Evolutionary conservation across 2,113 vertebrate genomes (phyloP), one percentile per base, ranked within the genome.

Genomic region (Hyperopisus bebe): DNA sequence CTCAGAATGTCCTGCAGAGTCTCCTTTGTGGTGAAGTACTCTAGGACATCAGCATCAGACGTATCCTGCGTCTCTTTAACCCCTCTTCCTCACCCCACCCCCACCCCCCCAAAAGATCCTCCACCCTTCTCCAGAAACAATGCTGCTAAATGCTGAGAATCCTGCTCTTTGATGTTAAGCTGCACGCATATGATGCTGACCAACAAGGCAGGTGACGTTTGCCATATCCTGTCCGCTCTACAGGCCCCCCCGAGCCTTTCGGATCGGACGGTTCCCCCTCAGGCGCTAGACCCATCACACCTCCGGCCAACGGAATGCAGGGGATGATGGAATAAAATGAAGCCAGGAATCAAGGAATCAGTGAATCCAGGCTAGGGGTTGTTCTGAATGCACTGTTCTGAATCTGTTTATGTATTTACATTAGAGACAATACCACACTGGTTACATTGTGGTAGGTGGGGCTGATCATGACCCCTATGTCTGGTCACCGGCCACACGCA

Each of bases 351-450:
- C 62, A 70, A 70, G n/a, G n/a, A 70, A 70, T 70, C 62, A 13
- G n/a, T 70, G 31, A 39, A 39, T 51, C 9, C 9, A 15, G 21
- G 70, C 66, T 19, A 15, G n/a, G 35, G 48, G 2, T 17, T 84
- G 47, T n/a, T 77, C 50, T 89, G 19, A 39, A 89, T 46, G 88
- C 48, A 27, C 19, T 55, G 19, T 55, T 55, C 53, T 21, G 53
- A 50, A 89, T 53, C 74, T 39, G 66, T 89, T 89, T 89, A 89
- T 89, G 88, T 35, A 83, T 55, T 89, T 47, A 83, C 70, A 89
- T n/a, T 42, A 83, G 53, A 89, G 47, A 80, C 47, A 89, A 42
- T 9, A 83, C 48, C 50, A 24, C 11, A 11, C 74, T 31, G 11
- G 88, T 55, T 44, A 89, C 50, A 83, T 50, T 15, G 48, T 19